These are phyloP conservation scores for Papilio polyxenes DNA, from an alignment of 1,140 invertebrate genomes.

Conservation along the genomic window DNA sequence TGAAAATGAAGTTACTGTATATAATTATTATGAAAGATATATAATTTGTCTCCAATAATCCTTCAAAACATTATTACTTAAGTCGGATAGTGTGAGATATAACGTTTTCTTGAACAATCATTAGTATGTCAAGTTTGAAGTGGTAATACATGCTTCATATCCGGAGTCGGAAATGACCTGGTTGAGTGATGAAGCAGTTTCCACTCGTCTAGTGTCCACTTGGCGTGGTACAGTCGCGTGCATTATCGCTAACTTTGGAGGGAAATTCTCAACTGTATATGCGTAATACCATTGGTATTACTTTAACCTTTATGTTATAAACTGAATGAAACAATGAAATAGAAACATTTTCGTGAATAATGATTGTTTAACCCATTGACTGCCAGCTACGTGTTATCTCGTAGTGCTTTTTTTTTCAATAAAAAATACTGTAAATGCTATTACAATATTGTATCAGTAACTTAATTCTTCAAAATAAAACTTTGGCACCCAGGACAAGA, in stretches of 20 bases:
- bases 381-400: no score
- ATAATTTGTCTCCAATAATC: neutral
- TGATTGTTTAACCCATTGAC: no score
- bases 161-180: conserved; percentile 50
- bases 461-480: no score
- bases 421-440: no score
- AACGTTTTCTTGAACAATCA: conserved; percentile 38
- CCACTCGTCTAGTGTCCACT: conserved; percentile 49
- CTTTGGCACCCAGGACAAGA: no score
- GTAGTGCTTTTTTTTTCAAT: no score
- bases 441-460: no score
- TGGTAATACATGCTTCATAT: conserved; percentile 60
- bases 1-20: no score
- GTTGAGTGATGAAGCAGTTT: conserved; percentile 60
- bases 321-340: no score
- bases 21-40: no score
- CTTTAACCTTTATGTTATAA: neutral
- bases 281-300: no score
- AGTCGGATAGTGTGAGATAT: neutral
- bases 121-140: conserved; percentile 49
- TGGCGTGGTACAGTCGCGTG: neutral
- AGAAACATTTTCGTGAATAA: no score
- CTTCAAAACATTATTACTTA: neutral
- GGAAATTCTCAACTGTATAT: neutral
- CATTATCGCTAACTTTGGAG: conserved; percentile 13